Evolutionary conservation across 1,140 invertebrate species (phyloP).

Genomic region (Platyscapa corneri): DNA sequence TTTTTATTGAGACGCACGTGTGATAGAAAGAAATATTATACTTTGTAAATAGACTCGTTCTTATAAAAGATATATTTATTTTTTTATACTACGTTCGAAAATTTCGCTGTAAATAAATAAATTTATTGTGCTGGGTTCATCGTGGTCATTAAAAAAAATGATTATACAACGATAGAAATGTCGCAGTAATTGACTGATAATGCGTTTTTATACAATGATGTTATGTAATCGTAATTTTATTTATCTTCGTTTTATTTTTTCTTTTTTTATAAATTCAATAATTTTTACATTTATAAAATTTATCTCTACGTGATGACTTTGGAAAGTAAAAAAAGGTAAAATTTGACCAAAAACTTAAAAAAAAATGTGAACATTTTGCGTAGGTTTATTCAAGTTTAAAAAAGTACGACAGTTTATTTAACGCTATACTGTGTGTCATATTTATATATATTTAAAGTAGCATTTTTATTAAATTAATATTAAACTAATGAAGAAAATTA

Average conservation of each 20-base stretch:
- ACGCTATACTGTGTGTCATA: neutral
- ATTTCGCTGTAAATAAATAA: conserved; percentile 44
- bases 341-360: neutral
- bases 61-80: conserved; percentile 41
- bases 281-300: neutral
- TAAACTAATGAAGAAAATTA: neutral
- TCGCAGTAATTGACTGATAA: conserved; percentile 52
- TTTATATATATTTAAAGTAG: neutral
- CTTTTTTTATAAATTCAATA: neutral
- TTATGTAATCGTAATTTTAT: conserved; percentile 17
- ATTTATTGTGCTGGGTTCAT: conserved; percentile 6
- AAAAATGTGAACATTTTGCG: conserved; percentile 4
- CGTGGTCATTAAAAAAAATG: neutral
- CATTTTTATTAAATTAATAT: no score
- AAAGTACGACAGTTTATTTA: neutral
- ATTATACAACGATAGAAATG: conserved; percentile 30
- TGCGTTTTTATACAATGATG: conserved; percentile 16
- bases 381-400: neutral
- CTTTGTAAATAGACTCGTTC: conserved; percentile 46
- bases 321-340: neutral
- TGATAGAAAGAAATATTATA: conserved; percentile 29
- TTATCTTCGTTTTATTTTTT: conserved; percentile 13
- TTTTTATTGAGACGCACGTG: conserved; percentile 17
- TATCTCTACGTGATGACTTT: conserved; percentile 6
- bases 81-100: conserved; percentile 40